Evolutionary conservation across 2,113 vertebrate genomes (phyloP).

Genomic region (Panthera leo): DNA sequence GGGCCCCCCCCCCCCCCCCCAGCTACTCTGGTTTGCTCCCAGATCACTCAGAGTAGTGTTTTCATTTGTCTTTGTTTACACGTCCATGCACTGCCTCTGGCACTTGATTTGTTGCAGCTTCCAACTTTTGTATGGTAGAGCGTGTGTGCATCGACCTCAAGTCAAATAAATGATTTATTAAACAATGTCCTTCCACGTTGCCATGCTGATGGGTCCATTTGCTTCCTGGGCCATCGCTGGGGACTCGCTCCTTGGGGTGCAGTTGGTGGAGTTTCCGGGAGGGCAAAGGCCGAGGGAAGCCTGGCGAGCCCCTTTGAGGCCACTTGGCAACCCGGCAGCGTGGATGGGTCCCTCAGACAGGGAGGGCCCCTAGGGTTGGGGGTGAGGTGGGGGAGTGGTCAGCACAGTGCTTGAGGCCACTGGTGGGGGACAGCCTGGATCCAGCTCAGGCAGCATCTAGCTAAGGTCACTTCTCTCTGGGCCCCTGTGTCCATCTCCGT

Average conservation of each 20-base stretch:
- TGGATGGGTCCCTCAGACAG: neutral
- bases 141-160: constrained; percentile 66
- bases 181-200: constrained; percentile 11
- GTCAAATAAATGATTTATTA: constrained; percentile 80
- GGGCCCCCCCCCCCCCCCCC: neutral
- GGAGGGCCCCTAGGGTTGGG: neutral
- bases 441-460: neutral
- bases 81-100: constrained; percentile 48
- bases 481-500: neutral
- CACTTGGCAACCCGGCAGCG: neutral
- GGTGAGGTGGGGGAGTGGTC: neutral
- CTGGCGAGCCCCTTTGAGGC: neutral
- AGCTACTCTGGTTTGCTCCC: constrained; percentile 8
- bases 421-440: neutral
- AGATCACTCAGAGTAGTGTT: constrained; percentile 29
- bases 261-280: neutral
- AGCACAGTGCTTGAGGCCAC: neutral
- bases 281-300: neutral
- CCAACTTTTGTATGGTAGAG: constrained; percentile 61
- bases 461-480: neutral
- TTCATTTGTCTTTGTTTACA: constrained; percentile 61
- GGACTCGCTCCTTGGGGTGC: neutral
- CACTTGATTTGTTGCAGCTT: constrained; percentile 61
- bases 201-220: neutral
- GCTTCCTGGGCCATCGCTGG: neutral